These are phyloP conservation scores for Philotrypesis tridentata DNA, from an alignment of 1,140 invertebrate species.

Conservation along the genomic window DNA sequence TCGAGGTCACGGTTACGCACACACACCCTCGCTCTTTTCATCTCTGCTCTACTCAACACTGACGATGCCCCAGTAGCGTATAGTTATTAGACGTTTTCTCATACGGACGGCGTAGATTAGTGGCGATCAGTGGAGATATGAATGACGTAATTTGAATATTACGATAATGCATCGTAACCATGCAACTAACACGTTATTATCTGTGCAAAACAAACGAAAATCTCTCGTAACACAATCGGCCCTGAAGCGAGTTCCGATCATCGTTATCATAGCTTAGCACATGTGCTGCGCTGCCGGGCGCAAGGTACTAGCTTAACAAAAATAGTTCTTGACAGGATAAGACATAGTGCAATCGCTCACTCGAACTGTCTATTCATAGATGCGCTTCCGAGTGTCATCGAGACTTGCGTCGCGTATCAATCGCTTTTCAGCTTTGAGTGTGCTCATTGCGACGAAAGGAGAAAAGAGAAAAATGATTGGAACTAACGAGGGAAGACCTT, in stretches of 20 bases:
- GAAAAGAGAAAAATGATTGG: too few relatives aligned
- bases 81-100: too few relatives aligned
- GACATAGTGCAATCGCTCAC: not conserved
- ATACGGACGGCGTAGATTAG: too few relatives aligned
- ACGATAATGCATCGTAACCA: too few relatives aligned
- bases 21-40: not conserved
- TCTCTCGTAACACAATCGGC: not conserved
- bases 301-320: slow-evolving; percentile 26
- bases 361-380: slow-evolving; percentile 35
- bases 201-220: not conserved
- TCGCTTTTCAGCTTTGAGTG: not conserved
- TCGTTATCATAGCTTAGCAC: not conserved
- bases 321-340: slow-evolving; percentile 42
- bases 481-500: too few relatives aligned
- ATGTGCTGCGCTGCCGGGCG: not conserved
- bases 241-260: not conserved
- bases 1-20: slow-evolving; percentile 29
- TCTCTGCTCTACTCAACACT: not conserved
- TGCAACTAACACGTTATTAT: not conserved
- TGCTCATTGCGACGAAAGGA: not conserved
- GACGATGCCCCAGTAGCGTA: too few relatives aligned
- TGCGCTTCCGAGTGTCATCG: not conserved
- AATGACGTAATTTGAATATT: too few relatives aligned
- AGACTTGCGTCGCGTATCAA: not conserved
- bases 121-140: too few relatives aligned